Evolutionary conservation across 1,140 invertebrate genomes (phyloP).

Genomic region (Drosophila ananassae): DNA sequence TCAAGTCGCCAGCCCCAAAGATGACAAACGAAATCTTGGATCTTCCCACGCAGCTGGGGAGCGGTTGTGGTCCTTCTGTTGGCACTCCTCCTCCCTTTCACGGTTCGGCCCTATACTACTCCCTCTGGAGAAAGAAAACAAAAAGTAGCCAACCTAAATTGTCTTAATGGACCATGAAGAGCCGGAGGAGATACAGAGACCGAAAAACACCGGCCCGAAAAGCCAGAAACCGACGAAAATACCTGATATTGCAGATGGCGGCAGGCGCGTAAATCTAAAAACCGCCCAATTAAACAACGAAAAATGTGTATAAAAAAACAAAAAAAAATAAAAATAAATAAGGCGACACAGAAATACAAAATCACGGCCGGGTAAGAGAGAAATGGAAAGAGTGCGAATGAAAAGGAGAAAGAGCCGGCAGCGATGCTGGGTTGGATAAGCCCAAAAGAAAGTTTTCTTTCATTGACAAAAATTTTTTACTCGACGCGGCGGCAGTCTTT

Average conservation of each 20-base stretch:
- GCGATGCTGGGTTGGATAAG: conserved; percentile 72
- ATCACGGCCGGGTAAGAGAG: conserved; percentile 19
- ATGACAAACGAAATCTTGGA: conserved; percentile 39
- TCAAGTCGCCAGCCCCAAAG: conserved; percentile 53
- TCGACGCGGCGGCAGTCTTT: conserved; percentile 31
- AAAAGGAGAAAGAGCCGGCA: conserved; percentile 30
- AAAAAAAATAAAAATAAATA: conserved; percentile 34
- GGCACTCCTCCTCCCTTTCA: conserved; percentile 11
- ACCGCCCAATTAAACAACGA: conserved; percentile 69
- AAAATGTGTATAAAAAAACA: conserved; percentile 26
- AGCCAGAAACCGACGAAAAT: conserved; percentile 7
- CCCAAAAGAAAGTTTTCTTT: conserved; percentile 77
- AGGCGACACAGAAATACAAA: conserved; percentile 50
- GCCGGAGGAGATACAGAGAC: conserved; percentile 40
- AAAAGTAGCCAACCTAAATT: conserved; percentile 71
- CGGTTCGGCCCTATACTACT: not conserved
- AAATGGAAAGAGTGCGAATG: conserved; percentile 25
- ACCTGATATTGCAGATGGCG: conserved; percentile 43
- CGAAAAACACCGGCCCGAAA: not conserved
- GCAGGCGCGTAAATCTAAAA: conserved; percentile 71
- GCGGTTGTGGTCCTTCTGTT: not conserved
- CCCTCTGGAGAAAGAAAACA: conserved; percentile 12
- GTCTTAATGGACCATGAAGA: conserved; percentile 81
- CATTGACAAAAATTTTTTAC: conserved; percentile 74
- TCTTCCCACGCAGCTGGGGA: conserved; percentile 65